These are phyloP conservation scores for Synaphobranchus kaupii DNA, from an alignment of 2,797 vertebrate species.

Conservation along the genomic window DNA sequence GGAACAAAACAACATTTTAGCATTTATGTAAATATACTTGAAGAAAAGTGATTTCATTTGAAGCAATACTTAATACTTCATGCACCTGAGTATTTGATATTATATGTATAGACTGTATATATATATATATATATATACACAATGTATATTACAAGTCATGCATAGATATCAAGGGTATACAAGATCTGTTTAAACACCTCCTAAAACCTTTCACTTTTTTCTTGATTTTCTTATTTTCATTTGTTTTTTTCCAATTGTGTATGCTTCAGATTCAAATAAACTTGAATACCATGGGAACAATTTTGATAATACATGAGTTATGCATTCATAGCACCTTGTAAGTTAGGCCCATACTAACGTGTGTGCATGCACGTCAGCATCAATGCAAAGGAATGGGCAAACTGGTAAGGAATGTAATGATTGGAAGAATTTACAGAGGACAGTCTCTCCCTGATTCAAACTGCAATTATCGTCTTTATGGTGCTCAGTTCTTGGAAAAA, in stretches of 20 bases:
- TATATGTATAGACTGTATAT: background rate
- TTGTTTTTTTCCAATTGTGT: conserved; percentile 24
- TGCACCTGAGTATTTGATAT: conserved; percentile 15
- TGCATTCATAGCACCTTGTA: conserved; percentile 34
- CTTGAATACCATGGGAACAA: background rate
- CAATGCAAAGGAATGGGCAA: background rate
- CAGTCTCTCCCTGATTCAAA: too few relatives aligned
- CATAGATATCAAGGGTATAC: conserved; percentile 33
- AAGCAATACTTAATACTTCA: conserved; percentile 19
- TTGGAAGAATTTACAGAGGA: conserved; percentile 2
- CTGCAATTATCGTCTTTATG: background rate
- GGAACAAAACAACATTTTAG: background rate
- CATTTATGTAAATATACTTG: background rate
- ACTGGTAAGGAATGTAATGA: conserved; percentile 13
- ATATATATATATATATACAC: conserved; percentile 17
- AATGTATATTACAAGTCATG: conserved; percentile 28
- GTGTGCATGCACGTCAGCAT: background rate
- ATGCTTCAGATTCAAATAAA: conserved; percentile 15
- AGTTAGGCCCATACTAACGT: conserved; percentile 11
- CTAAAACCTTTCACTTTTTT: conserved; percentile 40
- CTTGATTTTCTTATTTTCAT: conserved; percentile 36
- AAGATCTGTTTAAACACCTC: conserved; percentile 20
- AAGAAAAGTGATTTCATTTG: background rate
- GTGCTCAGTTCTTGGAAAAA: conserved; percentile 3
- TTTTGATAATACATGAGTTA: conserved; percentile 27